These are phyloP conservation scores for Scaptomyza parva DNA, from an alignment of 2,888 invertebrate species.

Conservation along the genomic window DNA sequence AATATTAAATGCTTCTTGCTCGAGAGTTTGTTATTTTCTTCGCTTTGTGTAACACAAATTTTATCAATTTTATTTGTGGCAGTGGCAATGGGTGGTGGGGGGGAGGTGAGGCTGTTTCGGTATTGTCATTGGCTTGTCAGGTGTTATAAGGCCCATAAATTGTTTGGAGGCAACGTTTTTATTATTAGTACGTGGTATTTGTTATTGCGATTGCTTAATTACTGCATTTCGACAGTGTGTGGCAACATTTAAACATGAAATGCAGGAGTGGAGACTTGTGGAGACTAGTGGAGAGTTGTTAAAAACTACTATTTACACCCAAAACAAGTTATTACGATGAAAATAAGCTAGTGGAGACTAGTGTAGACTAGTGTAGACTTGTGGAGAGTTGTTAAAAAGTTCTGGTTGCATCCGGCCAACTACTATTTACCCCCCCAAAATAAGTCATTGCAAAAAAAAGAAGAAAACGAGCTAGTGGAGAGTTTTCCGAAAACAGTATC, in stretches of 20 bases:
- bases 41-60: constrained; percentile 42
- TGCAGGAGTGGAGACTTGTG: background rate
- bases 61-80: constrained; percentile 78
- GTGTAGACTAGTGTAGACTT: background rate
- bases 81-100: background rate
- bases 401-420: too few relatives aligned
- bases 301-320: too few relatives aligned
- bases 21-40: constrained; percentile 21
- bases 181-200: constrained; percentile 25
- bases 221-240: constrained; percentile 36
- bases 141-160: constrained; percentile 73
- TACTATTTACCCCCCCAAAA: too few relatives aligned
- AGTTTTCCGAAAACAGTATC: background rate
- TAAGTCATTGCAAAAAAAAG: background rate
- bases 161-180: constrained; percentile 47
- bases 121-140: constrained; percentile 60
- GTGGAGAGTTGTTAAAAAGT: background rate
- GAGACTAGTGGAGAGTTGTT: background rate
- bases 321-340: too few relatives aligned
- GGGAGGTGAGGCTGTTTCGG: constrained; percentile 19
- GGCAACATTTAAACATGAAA: background rate
- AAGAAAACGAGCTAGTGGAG: too few relatives aligned
- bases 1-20: constrained; percentile 72
- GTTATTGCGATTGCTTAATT: constrained; percentile 30
- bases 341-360: background rate